Evolutionary conservation across 2,797 vertebrate species (phyloP).

Genomic region (Falco peregrinus): DNA sequence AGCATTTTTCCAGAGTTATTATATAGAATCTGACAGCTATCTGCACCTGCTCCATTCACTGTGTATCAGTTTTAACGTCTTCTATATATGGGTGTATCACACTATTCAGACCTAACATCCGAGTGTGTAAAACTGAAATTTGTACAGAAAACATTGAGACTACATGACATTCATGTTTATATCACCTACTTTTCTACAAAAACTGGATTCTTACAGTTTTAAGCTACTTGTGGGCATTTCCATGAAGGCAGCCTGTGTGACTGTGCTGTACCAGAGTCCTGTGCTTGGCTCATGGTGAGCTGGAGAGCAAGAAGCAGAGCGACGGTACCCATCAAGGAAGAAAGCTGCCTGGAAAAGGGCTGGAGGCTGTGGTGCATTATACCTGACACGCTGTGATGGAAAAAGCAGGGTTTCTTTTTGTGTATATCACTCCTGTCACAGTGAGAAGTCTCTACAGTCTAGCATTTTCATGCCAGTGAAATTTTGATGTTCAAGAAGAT

Average conservation of each 20-base stretch:
- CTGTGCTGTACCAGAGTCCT: not conserved
- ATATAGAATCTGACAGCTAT: not conserved
- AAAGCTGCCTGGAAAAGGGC: not conserved
- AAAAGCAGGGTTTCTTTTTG: rapidly evolving
- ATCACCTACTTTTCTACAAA: not conserved
- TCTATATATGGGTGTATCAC: not conserved
- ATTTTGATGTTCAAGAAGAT: not conserved
- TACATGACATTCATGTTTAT: not conserved
- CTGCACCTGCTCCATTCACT: not conserved
- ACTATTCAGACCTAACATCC: not conserved
- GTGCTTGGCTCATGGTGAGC: not conserved
- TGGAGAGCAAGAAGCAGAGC: not conserved
- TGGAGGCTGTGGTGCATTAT: not conserved
- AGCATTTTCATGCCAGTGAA: not conserved
- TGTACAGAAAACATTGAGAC: not conserved
- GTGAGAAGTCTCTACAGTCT: not conserved
- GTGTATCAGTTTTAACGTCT: not conserved
- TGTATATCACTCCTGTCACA: not conserved
- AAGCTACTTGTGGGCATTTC: not conserved
- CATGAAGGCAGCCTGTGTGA: not conserved
- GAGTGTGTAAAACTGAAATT: not conserved
- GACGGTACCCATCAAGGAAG: rapidly evolving
- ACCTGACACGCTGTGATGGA: not conserved
- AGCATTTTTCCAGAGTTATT: not conserved
- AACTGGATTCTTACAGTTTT: not conserved